A percentile compares a stretch with the other conserved stretches of the same genome.
Evolutionary conservation across 1,140 invertebrate species (phyloP).

Genomic region (Holcopasites calliopsidis): DNA sequence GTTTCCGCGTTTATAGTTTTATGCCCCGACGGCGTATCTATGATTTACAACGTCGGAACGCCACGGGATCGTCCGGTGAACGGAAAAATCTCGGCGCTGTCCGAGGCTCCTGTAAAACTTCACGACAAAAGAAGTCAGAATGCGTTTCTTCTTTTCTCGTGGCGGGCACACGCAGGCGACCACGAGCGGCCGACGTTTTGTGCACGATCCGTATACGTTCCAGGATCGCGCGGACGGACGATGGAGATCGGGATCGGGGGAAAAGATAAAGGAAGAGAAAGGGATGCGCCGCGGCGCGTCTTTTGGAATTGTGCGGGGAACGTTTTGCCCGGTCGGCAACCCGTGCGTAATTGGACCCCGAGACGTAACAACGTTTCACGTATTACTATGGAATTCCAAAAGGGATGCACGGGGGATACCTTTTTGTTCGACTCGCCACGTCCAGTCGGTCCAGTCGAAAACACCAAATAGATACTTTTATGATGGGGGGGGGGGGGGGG

Average conservation of each 20-base stretch:
- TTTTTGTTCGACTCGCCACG: slow-evolving; percentile 61
- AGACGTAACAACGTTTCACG: slow-evolving; percentile 52
- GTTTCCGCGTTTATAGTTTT: too few relatives aligned
- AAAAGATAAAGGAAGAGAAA: slow-evolving; percentile 5
- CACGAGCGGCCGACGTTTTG: not conserved
- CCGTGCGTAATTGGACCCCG: slow-evolving; percentile 56
- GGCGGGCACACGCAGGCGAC: not conserved
- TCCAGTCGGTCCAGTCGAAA: slow-evolving; percentile 59
- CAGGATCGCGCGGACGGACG: not conserved
- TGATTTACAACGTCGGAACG: slow-evolving; percentile 2
- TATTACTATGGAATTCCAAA: slow-evolving; percentile 55
- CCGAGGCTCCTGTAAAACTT: not conserved
- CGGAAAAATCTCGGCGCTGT: not conserved
- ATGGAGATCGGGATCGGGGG: slow-evolving; percentile 17
- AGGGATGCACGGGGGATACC: slow-evolving; percentile 26
- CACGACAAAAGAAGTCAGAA: slow-evolving; percentile 5
- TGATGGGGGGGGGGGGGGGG: slow-evolving; percentile 68
- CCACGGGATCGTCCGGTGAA: not conserved
- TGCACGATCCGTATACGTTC: not conserved
- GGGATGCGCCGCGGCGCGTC: not conserved
- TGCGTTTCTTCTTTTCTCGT: not conserved
- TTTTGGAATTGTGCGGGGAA: slow-evolving; percentile 11
- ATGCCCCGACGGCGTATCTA: not conserved
- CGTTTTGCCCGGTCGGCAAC: slow-evolving; percentile 45
- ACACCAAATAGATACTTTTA: slow-evolving; percentile 72